Evolutionary conservation across 2,888 invertebrate genomes (phyloP).

Genomic region (Thyatira batis): DNA sequence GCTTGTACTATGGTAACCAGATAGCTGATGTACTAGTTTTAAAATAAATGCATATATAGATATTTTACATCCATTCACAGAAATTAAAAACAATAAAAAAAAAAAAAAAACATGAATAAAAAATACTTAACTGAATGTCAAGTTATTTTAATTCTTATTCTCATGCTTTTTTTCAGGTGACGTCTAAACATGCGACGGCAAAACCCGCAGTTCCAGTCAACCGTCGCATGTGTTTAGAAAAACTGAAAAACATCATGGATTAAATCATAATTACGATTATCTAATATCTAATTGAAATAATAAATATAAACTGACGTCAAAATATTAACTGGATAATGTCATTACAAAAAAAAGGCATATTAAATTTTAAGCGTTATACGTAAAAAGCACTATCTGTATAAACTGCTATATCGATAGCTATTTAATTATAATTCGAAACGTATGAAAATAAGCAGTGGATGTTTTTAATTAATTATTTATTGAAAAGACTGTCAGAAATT

Average conservation of each 20-base stretch:
- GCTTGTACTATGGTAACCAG: too few species aligned
- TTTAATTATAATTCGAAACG: background rate
- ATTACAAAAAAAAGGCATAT: constrained; percentile 16
- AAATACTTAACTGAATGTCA: too few species aligned
- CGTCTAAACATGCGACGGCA: constrained; percentile 73
- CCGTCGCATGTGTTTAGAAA: constrained; percentile 73
- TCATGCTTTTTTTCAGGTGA: constrained; percentile 58
- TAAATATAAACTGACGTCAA: background rate
- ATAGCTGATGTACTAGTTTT: background rate
- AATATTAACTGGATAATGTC: background rate
- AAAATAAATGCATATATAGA: background rate
- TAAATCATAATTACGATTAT: background rate
- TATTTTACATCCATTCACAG: too few species aligned
- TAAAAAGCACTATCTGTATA: constrained; percentile 14
- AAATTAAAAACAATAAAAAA: too few species aligned
- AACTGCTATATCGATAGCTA: constrained; percentile 10
- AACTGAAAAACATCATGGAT: constrained; percentile 1
- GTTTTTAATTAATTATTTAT: constrained; percentile 36
- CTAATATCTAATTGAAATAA: background rate
- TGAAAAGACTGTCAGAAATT: constrained; percentile 53
- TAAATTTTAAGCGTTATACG: constrained; percentile 25
- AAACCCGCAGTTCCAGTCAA: constrained; percentile 68
- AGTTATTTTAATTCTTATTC: too few species aligned
- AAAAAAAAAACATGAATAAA: too few species aligned
- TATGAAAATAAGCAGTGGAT: background rate